These are phyloP conservation scores for Germaria angustata DNA, from an alignment of 2,888 invertebrate genomes.

Conservation along the genomic window DNA sequence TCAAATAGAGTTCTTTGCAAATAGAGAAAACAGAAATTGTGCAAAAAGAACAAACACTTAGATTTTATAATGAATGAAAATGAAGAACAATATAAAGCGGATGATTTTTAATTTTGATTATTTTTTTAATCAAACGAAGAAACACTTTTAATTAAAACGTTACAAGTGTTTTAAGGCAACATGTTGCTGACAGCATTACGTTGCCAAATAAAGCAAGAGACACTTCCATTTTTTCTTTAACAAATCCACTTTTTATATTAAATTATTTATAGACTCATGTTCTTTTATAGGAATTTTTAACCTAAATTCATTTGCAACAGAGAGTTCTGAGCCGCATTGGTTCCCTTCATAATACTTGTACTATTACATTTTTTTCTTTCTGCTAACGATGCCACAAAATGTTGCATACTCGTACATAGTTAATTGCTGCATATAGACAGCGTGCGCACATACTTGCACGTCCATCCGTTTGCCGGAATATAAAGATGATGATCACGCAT, in stretches of 20 bases:
- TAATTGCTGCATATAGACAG: conserved; percentile 10
- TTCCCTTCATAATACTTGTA: not conserved
- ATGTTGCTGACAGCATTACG: not conserved
- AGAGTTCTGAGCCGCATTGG: not conserved
- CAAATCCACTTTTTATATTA: not conserved
- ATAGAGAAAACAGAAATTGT: not conserved
- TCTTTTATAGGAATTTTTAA: conserved; percentile 24
- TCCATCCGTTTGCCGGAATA: conserved; percentile 1
- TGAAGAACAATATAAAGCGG: conserved; percentile 10
- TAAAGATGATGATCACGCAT: conserved; percentile 38
- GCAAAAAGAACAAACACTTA: conserved; percentile 52
- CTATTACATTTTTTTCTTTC: not conserved
- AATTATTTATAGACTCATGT: not conserved
- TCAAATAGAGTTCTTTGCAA: not conserved
- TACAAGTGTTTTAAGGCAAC: not conserved
- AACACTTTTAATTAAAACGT: not conserved
- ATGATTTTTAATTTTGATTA: conserved; percentile 36
- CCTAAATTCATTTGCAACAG: conserved; percentile 48
- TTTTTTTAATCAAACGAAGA: not conserved
- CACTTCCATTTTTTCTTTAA: not conserved
- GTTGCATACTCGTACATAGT: not conserved
- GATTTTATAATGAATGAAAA: conserved; percentile 42
- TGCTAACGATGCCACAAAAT: not conserved
- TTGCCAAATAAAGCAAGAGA: not conserved
- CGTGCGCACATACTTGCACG: not conserved